Percentiles rank a stretch among this genome's conserved stretches.
These are phyloP conservation scores for Bursaphelenchus mucronatus DNA, from an alignment of 1,140 invertebrate species.

Conservation along the genomic window DNA sequence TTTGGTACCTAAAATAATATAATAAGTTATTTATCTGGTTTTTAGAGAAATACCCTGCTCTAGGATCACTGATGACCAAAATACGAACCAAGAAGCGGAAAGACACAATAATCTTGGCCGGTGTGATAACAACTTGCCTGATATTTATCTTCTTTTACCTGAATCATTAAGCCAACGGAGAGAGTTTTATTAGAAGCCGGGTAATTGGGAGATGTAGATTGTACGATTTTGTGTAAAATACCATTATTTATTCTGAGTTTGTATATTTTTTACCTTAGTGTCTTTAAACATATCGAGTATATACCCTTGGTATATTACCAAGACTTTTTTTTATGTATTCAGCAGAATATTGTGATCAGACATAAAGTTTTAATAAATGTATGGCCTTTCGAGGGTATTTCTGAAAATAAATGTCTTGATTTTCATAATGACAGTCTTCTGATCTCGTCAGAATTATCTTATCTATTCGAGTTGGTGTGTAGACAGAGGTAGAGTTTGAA, in stretches of 20 bases:
- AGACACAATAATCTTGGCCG: slow-evolving; percentile 63
- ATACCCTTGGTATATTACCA: too few relatives aligned
- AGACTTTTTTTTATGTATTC: too few relatives aligned
- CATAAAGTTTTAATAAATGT: slow-evolving; percentile 25
- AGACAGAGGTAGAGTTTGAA: too few relatives aligned
- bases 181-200: background rate
- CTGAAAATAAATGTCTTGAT: slow-evolving; percentile 19
- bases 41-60: slow-evolving; percentile 64
- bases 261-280: too few relatives aligned
- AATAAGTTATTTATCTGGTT: slow-evolving; percentile 11
- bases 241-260: too few relatives aligned
- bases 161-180: slow-evolving; percentile 57
- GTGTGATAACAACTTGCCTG: slow-evolving; percentile 63
- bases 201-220: too few relatives aligned
- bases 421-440: background rate
- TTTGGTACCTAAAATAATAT: background rate
- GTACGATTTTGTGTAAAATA: too few relatives aligned
- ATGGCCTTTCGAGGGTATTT: slow-evolving; percentile 24
- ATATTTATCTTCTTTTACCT: slow-evolving; percentile 63
- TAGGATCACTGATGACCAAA: slow-evolving; percentile 64
- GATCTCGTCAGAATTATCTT: too few relatives aligned
- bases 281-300: too few relatives aligned
- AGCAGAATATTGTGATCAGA: too few relatives aligned
- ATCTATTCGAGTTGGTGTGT: too few relatives aligned
- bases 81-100: slow-evolving; percentile 64